A percentile compares a stretch with the other conserved stretches of the same genome.
These are phyloP conservation scores for Acronicta leporina DNA, from an alignment of 2,888 invertebrate species.

Conservation along the genomic window DNA sequence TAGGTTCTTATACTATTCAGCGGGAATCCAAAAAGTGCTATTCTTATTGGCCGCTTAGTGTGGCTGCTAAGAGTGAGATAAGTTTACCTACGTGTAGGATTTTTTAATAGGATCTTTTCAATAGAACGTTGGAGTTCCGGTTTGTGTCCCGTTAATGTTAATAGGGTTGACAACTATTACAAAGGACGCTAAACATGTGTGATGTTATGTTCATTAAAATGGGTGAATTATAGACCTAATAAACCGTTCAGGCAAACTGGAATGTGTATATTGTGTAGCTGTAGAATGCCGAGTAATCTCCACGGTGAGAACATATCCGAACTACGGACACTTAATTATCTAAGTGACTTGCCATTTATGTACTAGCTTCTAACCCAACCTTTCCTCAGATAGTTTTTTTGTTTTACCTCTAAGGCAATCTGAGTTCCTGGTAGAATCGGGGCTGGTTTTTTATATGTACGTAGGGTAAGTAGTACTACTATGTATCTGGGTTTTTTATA, in stretches of 20 bases:
- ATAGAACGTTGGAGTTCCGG: too few species aligned
- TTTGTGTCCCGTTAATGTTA: too few species aligned
- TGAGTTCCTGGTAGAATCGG: neutral
- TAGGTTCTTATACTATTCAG: too few species aligned
- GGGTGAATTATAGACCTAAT: neutral
- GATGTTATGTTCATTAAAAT: neutral
- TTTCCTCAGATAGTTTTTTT: neutral
- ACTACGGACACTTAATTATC: slow-evolving; percentile 6
- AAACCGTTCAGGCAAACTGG: neutral
- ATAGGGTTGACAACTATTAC: too few species aligned
- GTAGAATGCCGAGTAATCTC: neutral
- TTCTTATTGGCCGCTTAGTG: too few species aligned
- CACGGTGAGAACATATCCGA: neutral
- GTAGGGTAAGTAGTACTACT: too few species aligned
- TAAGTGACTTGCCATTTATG: neutral
- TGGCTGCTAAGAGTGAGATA: too few species aligned
- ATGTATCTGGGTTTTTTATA: too few species aligned
- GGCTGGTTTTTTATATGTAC: neutral
- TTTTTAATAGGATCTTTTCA: too few species aligned
- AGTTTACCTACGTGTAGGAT: too few species aligned
- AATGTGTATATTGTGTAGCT: neutral
- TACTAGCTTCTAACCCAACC: neutral
- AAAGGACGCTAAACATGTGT: too few species aligned
- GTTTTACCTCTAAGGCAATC: neutral
- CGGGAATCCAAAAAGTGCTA: too few species aligned